Base-by-base conservation (phyloP, 2,113 vertebrate species). In the Cynoglossus semilaevis region DNA sequence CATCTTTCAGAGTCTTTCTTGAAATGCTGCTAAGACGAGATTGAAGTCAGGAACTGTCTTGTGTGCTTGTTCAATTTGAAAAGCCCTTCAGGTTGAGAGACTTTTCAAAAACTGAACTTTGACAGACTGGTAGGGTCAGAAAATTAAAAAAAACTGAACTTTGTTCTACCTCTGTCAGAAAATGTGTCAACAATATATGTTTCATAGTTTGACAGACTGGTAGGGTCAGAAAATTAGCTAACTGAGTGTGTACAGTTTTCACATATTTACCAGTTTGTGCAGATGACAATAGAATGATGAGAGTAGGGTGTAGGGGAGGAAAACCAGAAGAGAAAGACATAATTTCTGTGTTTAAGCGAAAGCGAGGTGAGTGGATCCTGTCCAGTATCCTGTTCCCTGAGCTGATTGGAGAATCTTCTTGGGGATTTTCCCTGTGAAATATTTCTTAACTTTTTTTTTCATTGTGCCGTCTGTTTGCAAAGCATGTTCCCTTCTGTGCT, bases 361-460 rank as follows among this genome's bases (percentile, higher is more conserved):
- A n/a, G n/a, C n/a, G n/a, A n/a, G n/a, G n/a, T n/a, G n/a, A n/a
- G n/a, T n/a, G n/a, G n/a, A n/a, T n/a, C n/a, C n/a, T n/a, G n/a
- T 6, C 6, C 22, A 29, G 6, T 29, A 48, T 14, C 55, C 42
- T 61, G 55, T 55, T 60, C 67, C 76, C 80, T 77, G 41, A 85
- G 58, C 85, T 82, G 67, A 81, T 66, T 75, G 84, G 87, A 85
- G 86, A 85, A 79, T 82, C 76, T 82, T 44, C 13, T 66, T 44
- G 43, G 56, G 64, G 58, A 12, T 1, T 43, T 58, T 60, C 66
- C 11, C 17, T 15, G 0, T 44, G 53, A 68, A 35, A 18, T 9
- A 13, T 38, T 50, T 51, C 49, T 8, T 34, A 37, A 13, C 51
- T 11, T 12, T 9, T 49, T 48, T 59, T 2, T 29, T 3, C 29